Evolutionary conservation across 2,113 vertebrate species (phyloP), one percentile per base, ranked within the genome.

Genomic region (Crotophaga sulcirostris): DNA sequence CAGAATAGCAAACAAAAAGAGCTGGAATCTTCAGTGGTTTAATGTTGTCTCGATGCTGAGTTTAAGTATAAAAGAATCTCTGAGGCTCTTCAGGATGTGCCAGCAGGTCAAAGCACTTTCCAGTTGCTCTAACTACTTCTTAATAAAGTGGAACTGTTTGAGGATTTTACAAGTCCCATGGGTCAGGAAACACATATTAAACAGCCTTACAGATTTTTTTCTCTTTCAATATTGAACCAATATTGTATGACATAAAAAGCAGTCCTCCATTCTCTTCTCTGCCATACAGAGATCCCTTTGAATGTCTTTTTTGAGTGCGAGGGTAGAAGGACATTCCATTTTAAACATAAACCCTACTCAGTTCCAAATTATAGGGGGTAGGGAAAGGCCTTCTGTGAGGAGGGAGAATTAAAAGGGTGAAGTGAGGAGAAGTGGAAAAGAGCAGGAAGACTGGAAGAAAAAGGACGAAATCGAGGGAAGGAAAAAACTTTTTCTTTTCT

Each of bases 81-180:
- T 94, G 87, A 93, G 72, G 40, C 76, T 93, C 78, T 96, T 94
- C 93, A 94, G 52, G 92, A 94, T 94, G 69, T 96, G 90, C 93
- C 92, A 96, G 47, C 77, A 94, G 90, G 96, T 94, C 94, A 94
- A 92, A 96, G 51, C 60, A 77, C 69, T 95, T 96, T 90, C 74
- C 78, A 96, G 72, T 96, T 94, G 56, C 87, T 95, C 67, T 90
- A 96, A 92, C 82, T 96, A 73, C 87, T 95, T 81, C 87, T 94
- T 96, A 97, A 94, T 97, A 96, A 96, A 96, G 94, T 97, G 82
- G 73, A 96, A 96, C 93, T 95, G 64, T 94, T 95, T 78, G 81
- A 96, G 81, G 94, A 91, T 94, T 97, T 97, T 93, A 97, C 94
- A 97, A 95, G 87, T 95, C 94, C 87, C 95, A 84, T 64, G 96